Base-by-base conservation (phyloP, 37 sponge, comb jelly and placozoan species). In the Agelas oroides region DNA sequence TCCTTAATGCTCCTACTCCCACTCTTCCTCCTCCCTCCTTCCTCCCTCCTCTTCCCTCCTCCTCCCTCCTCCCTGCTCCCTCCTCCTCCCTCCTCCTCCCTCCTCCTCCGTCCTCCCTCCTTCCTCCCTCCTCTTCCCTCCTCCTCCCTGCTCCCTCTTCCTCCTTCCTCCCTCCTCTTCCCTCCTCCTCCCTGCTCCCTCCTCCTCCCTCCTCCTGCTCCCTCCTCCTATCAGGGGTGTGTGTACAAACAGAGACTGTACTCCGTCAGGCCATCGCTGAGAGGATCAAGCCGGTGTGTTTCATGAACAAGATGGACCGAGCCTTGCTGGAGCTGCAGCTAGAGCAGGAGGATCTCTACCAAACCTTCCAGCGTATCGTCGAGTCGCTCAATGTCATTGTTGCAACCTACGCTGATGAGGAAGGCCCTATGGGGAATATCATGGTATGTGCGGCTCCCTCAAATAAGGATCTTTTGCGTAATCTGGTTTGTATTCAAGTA, bases 241-340 rank as follows among this genome's bases (percentile, higher is more conserved):
- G 99, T 67, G 99, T 98, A 23, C 99, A 98, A 82, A 98, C 99
- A 24, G 95, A 96, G 88, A 98, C 99, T 3, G 99, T 98, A 17
- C 88, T 98, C 28, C 91, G 99, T 40, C 99, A 99, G 78, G 99
- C 99, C 59, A 93, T 99, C 41, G 96, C 92, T 53, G 99, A 99
- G 85, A 59, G 97, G 52, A 99, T 99, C 86, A 96, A 86, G 85
- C 99, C 99, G 16, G 94, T 99, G 25, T 84, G 95, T 58, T 99
- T 99, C 94, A 81, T 99, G 88, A 99, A 99, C 97, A 99, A 99
- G 91, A 99, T 99, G 99, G 99, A 99, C 96, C 89, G 99, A 24
- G 99, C 99, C 20, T 84, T 99, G 17, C 94, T 99, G 23, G 99
- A 99, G 88, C 88, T 99, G 23, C 99, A 99, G 80, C 91, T 99